Conservation (phyloP, 2,888 invertebrate genomes). For the Dryobota labecula region DNA sequence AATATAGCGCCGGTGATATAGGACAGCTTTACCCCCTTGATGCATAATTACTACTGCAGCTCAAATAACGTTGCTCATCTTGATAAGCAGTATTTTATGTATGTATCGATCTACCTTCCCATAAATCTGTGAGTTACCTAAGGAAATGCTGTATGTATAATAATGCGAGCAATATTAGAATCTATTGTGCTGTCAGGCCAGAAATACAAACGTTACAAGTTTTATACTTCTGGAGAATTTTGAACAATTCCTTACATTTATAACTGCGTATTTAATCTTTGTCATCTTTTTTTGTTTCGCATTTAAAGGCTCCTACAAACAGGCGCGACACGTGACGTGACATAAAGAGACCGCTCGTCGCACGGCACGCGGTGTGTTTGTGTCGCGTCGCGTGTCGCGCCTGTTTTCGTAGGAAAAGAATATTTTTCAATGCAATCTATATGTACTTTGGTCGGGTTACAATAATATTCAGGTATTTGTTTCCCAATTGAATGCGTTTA, state of each 20-base stretch:
- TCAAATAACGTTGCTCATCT: neutral
- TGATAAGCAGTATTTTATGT: neutral
- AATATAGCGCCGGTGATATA: neutral
- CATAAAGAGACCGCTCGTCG: too few relatives aligned
- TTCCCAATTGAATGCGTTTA: constrained; percentile 1
- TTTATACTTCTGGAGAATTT: neutral
- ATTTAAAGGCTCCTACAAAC: too few relatives aligned
- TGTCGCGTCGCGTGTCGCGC: too few relatives aligned
- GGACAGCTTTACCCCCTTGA: neutral
- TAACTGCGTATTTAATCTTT: neutral
- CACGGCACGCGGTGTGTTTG: too few relatives aligned
- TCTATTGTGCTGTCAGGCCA: neutral
- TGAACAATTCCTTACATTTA: neutral
- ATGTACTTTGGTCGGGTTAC: neutral
- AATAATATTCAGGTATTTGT: constrained; percentile 2
- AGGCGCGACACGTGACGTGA: too few relatives aligned
- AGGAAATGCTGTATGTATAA: neutral
- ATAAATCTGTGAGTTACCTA: neutral
- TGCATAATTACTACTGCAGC: neutral
- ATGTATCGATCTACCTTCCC: neutral
- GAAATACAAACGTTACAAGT: neutral
- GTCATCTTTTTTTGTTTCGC: neutral
- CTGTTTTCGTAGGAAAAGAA: neutral
- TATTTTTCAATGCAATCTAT: neutral
- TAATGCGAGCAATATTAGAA: neutral